phyloP scores from a whole-genome alignment of 2,113 vertebrate genomes.

The Megaceryle torquata region DNA sequence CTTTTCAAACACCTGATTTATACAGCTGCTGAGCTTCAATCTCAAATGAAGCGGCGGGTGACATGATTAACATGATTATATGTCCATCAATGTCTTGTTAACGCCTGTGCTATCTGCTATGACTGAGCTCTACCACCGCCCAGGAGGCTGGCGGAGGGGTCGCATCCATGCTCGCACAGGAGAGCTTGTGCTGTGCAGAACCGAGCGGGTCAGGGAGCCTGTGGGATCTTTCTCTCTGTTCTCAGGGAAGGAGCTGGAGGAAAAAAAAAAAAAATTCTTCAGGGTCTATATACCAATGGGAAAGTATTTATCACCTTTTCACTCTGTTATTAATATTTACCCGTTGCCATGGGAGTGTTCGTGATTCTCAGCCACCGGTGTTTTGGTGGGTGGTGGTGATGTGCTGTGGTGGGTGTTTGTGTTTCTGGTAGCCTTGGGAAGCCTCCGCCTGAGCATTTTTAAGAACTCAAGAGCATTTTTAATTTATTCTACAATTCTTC shows the following conservation, averaged over 20 bases:
- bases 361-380: not conserved
- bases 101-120: not conserved
- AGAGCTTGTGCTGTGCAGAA: not conserved
- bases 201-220: not conserved
- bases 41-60: not conserved
- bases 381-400: not conserved
- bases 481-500: conserved; percentile 29
- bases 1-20: not conserved
- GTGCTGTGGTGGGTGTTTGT: not conserved
- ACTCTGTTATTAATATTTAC: not conserved
- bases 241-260: not conserved
- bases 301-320: not conserved
- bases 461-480: not conserved
- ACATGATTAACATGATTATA: not conserved
- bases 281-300: not conserved
- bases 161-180: not conserved
- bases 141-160: not conserved
- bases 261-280: not conserved
- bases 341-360: not conserved
- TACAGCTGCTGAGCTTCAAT: not conserved
- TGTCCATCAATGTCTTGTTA: not conserved
- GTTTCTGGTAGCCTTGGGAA: conserved; percentile 12
- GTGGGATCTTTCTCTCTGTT: not conserved
- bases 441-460: not conserved
- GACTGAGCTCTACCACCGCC: not conserved